These are phyloP conservation scores for Zygaena filipendulae DNA, from an alignment of 2,888 invertebrate genomes.

Conservation along the genomic window DNA sequence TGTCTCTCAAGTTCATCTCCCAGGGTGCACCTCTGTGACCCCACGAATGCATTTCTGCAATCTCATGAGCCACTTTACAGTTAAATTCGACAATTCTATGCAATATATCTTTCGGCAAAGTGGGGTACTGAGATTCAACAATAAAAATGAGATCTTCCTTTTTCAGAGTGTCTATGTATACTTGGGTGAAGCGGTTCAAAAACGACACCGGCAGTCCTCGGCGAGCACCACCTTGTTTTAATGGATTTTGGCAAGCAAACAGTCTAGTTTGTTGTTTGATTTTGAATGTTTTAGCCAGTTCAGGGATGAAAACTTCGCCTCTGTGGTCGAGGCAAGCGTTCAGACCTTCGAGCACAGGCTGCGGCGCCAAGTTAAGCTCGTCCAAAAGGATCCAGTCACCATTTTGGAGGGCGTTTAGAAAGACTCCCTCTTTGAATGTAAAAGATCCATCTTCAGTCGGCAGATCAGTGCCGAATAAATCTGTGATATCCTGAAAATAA, in stretches of 20 bases:
- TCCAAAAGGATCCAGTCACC: conserved; percentile 98
- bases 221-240: conserved; percentile 94
- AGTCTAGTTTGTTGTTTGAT: conserved; percentile 83
- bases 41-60: conserved; percentile 73
- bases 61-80: conserved; percentile 71
- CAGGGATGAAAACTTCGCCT: conserved; percentile 95
- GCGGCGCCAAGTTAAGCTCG: conserved; percentile 97
- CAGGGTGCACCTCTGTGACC: conserved; percentile 90
- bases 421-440: conserved; percentile 96
- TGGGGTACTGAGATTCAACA: conserved; percentile 72
- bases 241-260: conserved; percentile 98
- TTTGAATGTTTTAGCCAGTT: conserved; percentile 87
- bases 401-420: conserved; percentile 90
- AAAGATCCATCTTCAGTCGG: conserved; percentile 96
- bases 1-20: conserved; percentile 97
- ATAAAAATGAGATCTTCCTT: conserved; percentile 76
- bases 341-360: conserved; percentile 97
- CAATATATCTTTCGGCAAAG: conserved; percentile 70
- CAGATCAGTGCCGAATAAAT: conserved; percentile 97
- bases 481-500: conserved; percentile 90
- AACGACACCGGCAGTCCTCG: conserved; percentile 97
- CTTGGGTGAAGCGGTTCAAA: conserved; percentile 96
- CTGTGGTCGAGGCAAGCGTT: conserved; percentile 99
- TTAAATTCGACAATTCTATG: conserved; percentile 84
- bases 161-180: conserved; percentile 74